These are phyloP conservation scores for Varanus salvator DNA, from an alignment of 2,113 vertebrate species.

Conservation along the genomic window DNA sequence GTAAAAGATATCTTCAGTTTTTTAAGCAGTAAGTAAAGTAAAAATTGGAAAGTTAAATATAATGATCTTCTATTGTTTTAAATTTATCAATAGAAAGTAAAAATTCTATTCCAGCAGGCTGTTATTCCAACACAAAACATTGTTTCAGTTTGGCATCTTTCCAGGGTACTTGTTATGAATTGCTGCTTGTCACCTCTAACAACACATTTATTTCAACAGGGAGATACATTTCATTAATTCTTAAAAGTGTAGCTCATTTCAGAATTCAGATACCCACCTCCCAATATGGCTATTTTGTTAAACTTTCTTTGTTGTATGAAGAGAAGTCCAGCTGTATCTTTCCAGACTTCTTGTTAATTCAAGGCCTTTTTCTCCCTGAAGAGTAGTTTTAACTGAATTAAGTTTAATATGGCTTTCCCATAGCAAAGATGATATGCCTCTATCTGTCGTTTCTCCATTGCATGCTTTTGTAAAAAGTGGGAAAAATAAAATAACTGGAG, in stretches of 20 bases:
- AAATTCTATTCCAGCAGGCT: slow-evolving; percentile 49
- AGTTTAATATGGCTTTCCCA: neutral
- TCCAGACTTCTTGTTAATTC: slow-evolving; percentile 41
- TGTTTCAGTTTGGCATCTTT: slow-evolving; percentile 65
- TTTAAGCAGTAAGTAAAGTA: slow-evolving; percentile 39
- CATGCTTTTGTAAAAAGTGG: neutral
- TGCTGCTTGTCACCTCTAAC: slow-evolving; percentile 62
- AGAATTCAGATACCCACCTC: slow-evolving; percentile 56
- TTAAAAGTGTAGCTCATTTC: slow-evolving; percentile 64
- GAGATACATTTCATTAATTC: slow-evolving; percentile 68
- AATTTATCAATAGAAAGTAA: slow-evolving; percentile 26
- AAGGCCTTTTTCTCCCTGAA: neutral
- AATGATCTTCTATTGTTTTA: too few species aligned
- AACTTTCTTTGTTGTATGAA: slow-evolving; percentile 48
- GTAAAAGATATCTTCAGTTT: slow-evolving; percentile 3
- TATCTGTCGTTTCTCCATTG: neutral
- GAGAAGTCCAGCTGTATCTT: slow-evolving; percentile 26
- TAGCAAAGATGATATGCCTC: neutral
- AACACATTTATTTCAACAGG: slow-evolving; percentile 53
- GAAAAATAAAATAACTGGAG: neutral
- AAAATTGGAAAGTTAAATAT: slow-evolving; percentile 47
- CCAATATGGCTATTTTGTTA: slow-evolving; percentile 56
- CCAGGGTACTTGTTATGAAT: slow-evolving; percentile 63
- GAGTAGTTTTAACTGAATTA: slow-evolving; percentile 16
- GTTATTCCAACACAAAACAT: slow-evolving; percentile 43